Conservation (phyloP, 2,797 vertebrate species). For the Manis pentadactyla region DNA sequence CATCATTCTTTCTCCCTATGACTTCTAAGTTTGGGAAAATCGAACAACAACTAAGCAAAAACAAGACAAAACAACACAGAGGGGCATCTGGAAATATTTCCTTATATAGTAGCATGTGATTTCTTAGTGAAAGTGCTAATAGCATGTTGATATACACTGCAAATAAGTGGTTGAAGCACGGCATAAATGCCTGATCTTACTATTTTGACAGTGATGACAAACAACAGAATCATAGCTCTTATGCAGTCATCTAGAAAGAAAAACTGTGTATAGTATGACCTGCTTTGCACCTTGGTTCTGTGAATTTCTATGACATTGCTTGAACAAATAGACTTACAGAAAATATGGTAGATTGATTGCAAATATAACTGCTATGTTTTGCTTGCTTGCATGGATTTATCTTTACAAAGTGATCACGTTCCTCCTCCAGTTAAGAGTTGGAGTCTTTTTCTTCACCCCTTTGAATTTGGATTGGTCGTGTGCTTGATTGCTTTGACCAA, state of each 20-base stretch:
- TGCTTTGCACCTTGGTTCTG: neutral
- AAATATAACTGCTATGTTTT: neutral
- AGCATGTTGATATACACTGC: neutral
- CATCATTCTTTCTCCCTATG: neutral
- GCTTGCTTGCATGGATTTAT: neutral
- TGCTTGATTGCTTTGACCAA: neutral
- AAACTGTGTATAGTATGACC: neutral
- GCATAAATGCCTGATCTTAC: neutral
- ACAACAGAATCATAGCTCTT: neutral
- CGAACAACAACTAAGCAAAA: neutral
- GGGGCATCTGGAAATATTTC: neutral
- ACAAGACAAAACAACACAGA: neutral
- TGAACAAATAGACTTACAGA: neutral
- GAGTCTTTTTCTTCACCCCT: neutral
- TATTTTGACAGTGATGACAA: neutral
- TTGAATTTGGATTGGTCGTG: neutral
- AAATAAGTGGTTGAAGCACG: neutral
- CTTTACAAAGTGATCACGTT: neutral
- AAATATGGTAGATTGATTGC: neutral
- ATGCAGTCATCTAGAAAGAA: neutral
- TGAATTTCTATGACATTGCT: neutral
- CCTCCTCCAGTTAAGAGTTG: neutral
- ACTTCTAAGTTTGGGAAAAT: neutral
- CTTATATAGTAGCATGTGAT: neutral
- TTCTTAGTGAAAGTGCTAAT: neutral